phyloP scores from a whole-genome alignment of 2,888 invertebrate genomes.

The Endotricha flammealis region DNA sequence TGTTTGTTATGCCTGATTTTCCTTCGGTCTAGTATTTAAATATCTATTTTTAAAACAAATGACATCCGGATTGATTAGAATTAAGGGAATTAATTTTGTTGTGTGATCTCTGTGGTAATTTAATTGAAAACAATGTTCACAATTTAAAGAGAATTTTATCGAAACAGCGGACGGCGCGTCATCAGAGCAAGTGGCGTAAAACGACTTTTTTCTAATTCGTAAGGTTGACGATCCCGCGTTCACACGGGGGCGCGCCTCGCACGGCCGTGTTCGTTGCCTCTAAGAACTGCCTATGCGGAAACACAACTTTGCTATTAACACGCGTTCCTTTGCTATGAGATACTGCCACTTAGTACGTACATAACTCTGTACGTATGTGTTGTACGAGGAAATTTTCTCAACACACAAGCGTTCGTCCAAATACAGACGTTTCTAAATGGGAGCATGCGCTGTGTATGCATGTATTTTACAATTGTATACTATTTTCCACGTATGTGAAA shows the following conservation, averaged over 20 bases:
- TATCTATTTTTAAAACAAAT: too few relatives aligned
- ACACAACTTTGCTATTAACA: conserved; percentile 73
- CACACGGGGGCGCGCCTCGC: conserved; percentile 64
- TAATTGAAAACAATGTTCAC: conserved; percentile 14
- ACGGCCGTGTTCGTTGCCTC: conserved; percentile 62
- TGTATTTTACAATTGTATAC: conserved; percentile 50
- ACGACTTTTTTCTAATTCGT: conserved; percentile 70
- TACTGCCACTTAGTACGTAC: conserved; percentile 60
- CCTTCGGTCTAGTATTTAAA: background rate
- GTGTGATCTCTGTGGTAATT: too few relatives aligned
- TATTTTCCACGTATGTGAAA: conserved; percentile 55
- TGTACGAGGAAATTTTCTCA: conserved; percentile 60
- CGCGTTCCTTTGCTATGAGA: conserved; percentile 72
- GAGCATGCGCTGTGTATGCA: conserved; percentile 43
- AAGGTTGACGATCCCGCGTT: conserved; percentile 75
- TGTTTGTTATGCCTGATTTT: background rate
- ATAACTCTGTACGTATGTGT: conserved; percentile 29
- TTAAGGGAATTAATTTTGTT: too few relatives aligned
- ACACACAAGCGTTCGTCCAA: conserved; percentile 35
- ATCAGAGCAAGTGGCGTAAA: conserved; percentile 43
- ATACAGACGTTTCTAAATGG: conserved; percentile 39
- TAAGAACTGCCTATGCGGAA: conserved; percentile 73
- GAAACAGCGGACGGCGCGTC: conserved; percentile 30
- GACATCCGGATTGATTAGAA: too few relatives aligned
- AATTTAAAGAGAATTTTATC: conserved; percentile 26